These are phyloP conservation scores for Aricia agestis DNA, from an alignment of 1,140 invertebrate genomes.

Conservation along the genomic window DNA sequence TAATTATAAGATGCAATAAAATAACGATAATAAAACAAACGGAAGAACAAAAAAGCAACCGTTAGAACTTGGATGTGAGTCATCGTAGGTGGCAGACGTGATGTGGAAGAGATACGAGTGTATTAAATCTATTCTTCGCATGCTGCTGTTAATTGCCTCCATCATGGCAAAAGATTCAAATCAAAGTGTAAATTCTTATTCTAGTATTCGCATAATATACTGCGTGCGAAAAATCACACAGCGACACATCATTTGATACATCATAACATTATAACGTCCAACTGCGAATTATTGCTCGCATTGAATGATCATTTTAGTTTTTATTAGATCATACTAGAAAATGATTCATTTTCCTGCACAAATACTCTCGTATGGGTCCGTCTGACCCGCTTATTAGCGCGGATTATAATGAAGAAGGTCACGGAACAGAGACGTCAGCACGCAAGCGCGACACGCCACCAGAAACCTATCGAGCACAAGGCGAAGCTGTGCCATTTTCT, in stretches of 20 bases:
- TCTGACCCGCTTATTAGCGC: slow-evolving; percentile 48
- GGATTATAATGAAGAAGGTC: slow-evolving; percentile 67
- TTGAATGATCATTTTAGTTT: no score
- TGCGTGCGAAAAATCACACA: not conserved
- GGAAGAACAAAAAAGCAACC: not conserved
- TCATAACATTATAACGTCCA: no score
- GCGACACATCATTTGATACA: not conserved
- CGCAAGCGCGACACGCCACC: slow-evolving; percentile 66
- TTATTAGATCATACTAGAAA: no score
- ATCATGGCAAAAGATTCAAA: not conserved
- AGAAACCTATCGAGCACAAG: slow-evolving; percentile 58
- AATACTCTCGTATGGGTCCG: slow-evolving; percentile 25
- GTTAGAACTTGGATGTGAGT: not conserved
- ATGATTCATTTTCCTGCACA: not conserved
- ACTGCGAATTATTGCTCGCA: no score
- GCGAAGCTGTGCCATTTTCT: slow-evolving; percentile 52
- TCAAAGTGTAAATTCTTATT: not conserved
- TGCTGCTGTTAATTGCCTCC: not conserved
- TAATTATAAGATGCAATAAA: not conserved
- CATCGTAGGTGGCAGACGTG: not conserved
- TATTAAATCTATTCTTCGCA: not conserved
- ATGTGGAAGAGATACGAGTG: not conserved
- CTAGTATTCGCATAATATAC: not conserved
- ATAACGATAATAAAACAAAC: not conserved
- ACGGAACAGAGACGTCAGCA: slow-evolving; percentile 50